Evolutionary conservation across 53 echinoderm and acorn worm genomes (phyloP).

Genomic region (Apostichopus leukothele): DNA sequence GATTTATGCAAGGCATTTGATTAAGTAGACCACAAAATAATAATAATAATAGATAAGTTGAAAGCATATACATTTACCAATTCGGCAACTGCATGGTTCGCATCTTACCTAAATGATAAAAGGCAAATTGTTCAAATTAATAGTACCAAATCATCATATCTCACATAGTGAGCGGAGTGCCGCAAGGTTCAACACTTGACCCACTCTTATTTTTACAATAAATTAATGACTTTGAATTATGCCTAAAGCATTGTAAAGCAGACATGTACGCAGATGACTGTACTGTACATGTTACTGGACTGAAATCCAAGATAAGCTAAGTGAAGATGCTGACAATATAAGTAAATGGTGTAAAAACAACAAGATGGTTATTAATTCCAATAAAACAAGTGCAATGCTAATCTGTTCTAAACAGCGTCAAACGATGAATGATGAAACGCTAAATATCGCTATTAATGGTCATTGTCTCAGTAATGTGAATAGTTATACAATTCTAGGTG

Average conservation of each 20-base stretch:
- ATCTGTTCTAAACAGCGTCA: neutral
- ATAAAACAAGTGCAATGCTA: neutral
- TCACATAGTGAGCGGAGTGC: neutral
- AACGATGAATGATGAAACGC: too few species aligned
- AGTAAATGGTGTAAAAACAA: neutral
- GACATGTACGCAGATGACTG: neutral
- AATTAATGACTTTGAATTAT: neutral
- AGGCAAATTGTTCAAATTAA: neutral
- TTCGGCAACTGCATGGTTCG: neutral
- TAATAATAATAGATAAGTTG: neutral
- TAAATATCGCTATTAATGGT: too few species aligned
- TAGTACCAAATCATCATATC: neutral
- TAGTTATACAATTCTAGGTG: too few species aligned
- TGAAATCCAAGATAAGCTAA: neutral
- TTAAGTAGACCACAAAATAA: neutral
- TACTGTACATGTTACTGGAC: neutral
- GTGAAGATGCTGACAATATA: conserved; percentile 5
- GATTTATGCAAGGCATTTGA: neutral
- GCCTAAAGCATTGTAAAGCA: neutral
- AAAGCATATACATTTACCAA: neutral
- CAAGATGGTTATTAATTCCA: neutral
- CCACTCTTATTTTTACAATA: neutral
- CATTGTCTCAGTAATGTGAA: too few species aligned
- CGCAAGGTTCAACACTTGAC: conserved; percentile 4
- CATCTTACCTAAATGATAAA: conserved; percentile 2